phyloP scores from a whole-genome alignment of 35 echinoderm and acorn worm genomes.

The Lytechinus variegatus region DNA sequence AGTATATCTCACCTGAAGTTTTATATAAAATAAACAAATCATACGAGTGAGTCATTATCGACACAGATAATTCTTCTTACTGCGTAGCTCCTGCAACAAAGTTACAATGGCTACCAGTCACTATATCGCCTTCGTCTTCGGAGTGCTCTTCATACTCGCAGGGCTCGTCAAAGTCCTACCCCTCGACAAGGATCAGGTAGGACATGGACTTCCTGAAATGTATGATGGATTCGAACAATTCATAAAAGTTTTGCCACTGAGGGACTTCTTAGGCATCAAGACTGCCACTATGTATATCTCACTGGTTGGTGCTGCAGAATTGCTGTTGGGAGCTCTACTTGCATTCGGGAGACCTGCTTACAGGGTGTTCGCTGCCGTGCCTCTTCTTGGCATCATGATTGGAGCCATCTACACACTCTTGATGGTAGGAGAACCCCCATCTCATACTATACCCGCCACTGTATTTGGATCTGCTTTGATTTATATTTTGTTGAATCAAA shows the following conservation, averaged over 20 bases:
- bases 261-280: neutral
- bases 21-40: no score
- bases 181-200: neutral
- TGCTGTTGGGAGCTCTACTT: slow-evolving; percentile 63
- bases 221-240: neutral
- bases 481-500: slow-evolving; percentile 26
- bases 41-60: no score
- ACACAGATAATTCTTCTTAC: no score
- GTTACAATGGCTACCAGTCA: neutral
- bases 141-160: neutral
- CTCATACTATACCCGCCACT: slow-evolving; percentile 24
- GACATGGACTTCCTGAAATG: slow-evolving; percentile 24
- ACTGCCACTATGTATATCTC: slow-evolving; percentile 69
- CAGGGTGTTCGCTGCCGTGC: slow-evolving; percentile 51
- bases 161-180: slow-evolving; percentile 9
- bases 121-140: slow-evolving; percentile 10
- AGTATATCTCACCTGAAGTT: no score
- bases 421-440: slow-evolving; percentile 41
- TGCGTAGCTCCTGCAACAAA: no score
- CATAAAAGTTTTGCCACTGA: neutral
- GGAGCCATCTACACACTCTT: slow-evolving; percentile 56
- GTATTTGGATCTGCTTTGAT: slow-evolving; percentile 31
- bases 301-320: slow-evolving; percentile 59
- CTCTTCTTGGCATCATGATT: slow-evolving; percentile 67
- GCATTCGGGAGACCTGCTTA: slow-evolving; percentile 69